These are phyloP conservation scores for Eurystomus gularis DNA, from an alignment of 2,113 vertebrate genomes.

Conservation along the genomic window DNA sequence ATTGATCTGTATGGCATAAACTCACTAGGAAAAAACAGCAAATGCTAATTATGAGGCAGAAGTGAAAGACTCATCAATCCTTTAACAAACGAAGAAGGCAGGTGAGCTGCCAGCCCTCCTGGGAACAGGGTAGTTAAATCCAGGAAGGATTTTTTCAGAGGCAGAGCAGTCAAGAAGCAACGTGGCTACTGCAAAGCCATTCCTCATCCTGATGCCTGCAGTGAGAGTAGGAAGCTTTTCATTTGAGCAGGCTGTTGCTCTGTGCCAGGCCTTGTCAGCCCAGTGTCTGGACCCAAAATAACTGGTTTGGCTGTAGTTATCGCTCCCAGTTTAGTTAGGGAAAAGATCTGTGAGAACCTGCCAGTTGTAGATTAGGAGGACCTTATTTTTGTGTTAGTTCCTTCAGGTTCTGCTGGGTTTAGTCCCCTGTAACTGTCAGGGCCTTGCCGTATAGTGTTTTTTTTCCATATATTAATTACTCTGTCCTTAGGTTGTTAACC, in stretches of 20 bases:
- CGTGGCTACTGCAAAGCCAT: not conserved
- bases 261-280: conserved; percentile 11
- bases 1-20: not conserved
- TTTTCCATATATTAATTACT: not conserved
- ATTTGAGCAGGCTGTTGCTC: not conserved
- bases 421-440: not conserved
- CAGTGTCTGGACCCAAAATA: not conserved
- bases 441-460: not conserved
- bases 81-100: not conserved
- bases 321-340: not conserved
- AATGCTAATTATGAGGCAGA: not conserved
- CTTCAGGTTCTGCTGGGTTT: not conserved
- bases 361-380: not conserved
- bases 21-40: not conserved
- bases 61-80: not conserved
- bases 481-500: not conserved
- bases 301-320: conserved; percentile 1
- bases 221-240: conserved; percentile 21
- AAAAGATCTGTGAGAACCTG: not conserved
- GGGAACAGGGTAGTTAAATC: not conserved
- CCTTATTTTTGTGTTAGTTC: not conserved
- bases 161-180: not conserved
- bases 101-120: conserved; percentile 19
- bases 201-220: not conserved
- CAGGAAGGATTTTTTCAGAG: not conserved